Evolutionary conservation across 92 coral and sea anemone genomes (phyloP).

Genomic region (Nematostella vectensis): DNA sequence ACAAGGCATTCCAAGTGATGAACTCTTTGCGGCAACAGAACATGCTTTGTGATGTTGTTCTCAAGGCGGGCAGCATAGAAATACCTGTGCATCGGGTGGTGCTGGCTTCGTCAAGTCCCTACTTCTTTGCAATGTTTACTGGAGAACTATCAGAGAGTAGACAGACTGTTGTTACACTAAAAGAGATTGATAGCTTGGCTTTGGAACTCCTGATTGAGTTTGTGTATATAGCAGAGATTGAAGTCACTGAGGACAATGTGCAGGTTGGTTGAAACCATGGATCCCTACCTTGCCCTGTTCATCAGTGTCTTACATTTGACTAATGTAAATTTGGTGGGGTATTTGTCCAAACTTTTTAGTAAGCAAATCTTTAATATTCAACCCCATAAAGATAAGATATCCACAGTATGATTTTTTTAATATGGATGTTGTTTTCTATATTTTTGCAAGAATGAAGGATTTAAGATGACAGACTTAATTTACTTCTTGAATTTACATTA

Average conservation of each 20-base stretch:
- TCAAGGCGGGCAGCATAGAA: conserved; percentile 74
- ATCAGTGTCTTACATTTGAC: background rate
- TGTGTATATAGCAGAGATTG: conserved; percentile 91
- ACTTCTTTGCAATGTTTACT: conserved; percentile 95
- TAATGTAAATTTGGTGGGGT: too few relatives aligned
- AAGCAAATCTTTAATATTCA: too few relatives aligned
- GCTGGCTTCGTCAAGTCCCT: conserved; percentile 88
- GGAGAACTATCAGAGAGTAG: conserved; percentile 94
- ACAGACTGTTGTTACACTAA: conserved; percentile 78
- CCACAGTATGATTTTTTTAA: too few relatives aligned
- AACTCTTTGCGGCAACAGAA: conserved; percentile 83
- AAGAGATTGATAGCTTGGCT: conserved; percentile 85
- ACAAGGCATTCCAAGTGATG: conserved; percentile 88
- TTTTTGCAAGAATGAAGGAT: too few relatives aligned
- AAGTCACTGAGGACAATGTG: conserved; percentile 94
- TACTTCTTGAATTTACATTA: too few relatives aligned
- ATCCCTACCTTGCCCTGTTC: background rate
- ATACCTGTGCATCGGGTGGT: conserved; percentile 89
- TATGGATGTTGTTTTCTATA: too few relatives aligned
- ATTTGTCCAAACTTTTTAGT: too few relatives aligned
- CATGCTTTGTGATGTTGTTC: conserved; percentile 78
- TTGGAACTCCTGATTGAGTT: conserved; percentile 80
- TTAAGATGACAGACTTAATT: too few relatives aligned
- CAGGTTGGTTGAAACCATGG: conserved; percentile 51
- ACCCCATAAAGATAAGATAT: too few relatives aligned